Base-by-base conservation (phyloP, 2,888 invertebrate genomes). In the Ochropleura plecta region DNA sequence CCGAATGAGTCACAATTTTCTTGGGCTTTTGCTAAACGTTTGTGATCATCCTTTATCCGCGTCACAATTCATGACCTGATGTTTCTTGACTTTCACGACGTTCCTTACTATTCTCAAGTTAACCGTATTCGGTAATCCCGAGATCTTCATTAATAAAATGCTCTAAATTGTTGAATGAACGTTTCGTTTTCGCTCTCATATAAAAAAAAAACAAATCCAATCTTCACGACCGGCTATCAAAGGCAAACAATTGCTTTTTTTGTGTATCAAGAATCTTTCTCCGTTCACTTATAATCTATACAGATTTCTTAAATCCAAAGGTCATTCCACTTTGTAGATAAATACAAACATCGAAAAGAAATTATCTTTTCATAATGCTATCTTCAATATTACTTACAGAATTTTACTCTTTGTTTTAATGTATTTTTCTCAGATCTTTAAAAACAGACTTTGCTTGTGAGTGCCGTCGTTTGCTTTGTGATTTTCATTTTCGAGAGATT, bases 281-380 rank as follows among this genome's bases (percentile, higher is more conserved):
- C 55, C 64, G 18, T 79, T 72, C 79, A 55, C 60, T 67, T 70
- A 67, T 70, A 72, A 79, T 83, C 73, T 59, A 83, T 75, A 83
- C 14, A 9, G 10, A 67, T 64, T 74, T 72, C 51, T 75, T 72
- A 60, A 55, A 69, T 48, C 42, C 20, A 57, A 53, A 59, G 65
- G 42, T 63, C 68, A 20, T 53, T 57, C 46, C n/a, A 66, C 53
- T 67, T 30, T 48, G 55, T 55, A n/a, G n/a, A n/a, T n/a, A 57
- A 70, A 72, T 67, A 66, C 14, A 7, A 66, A 46, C 16, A 66
- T 51, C 30, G 74, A 59, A n/a, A 73, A 73, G 40, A 68, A 73
- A 48, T 51, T 16, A 57, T 55, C 16, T 18, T 18, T 60, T 59
- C 0, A 40, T 30, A 57, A 18, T 51, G 2, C 7, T 55, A 74